Percentiles rank a stretch among this genome's conserved stretches.
These are phyloP conservation scores for Cephus sareptanus DNA, from an alignment of 2,888 invertebrate genomes.

Conservation along the genomic window DNA sequence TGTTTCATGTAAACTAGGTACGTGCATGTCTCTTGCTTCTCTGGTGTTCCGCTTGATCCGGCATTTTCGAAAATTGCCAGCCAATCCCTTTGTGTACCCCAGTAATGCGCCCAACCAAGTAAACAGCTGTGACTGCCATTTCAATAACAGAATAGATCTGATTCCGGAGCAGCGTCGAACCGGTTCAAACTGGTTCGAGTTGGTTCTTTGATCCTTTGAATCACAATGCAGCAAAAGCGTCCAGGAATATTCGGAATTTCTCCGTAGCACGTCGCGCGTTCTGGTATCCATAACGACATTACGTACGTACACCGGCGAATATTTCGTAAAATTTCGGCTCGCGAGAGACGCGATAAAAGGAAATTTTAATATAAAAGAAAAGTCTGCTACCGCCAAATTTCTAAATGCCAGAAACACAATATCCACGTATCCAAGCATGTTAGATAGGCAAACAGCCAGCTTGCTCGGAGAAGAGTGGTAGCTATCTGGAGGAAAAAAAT, in stretches of 20 bases:
- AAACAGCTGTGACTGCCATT: slow-evolving; percentile 57
- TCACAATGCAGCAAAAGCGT: neutral
- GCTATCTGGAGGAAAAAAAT: slow-evolving; percentile 18
- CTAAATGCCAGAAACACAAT: neutral
- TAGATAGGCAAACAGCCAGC: neutral
- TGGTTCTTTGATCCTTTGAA: slow-evolving; percentile 1
- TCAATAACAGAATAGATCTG: slow-evolving; percentile 48
- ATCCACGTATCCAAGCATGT: neutral
- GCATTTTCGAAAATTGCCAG: slow-evolving; percentile 36
- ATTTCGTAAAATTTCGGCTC: neutral
- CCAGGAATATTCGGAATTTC: neutral
- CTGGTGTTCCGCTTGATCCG: slow-evolving; percentile 8
- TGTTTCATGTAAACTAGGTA: neutral
- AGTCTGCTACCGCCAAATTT: neutral
- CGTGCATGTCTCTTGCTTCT: slow-evolving; percentile 7
- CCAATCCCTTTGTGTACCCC: slow-evolving; percentile 39
- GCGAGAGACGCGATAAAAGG: neutral
- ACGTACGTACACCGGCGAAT: neutral
- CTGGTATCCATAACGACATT: neutral
- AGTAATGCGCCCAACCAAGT: slow-evolving; percentile 17
- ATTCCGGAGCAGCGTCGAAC: slow-evolving; percentile 32
- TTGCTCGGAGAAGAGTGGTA: neutral
- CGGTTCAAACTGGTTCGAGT: neutral
- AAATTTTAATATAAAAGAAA: neutral
- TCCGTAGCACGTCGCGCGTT: neutral